A percentile compares a stretch with the other conserved stretches of the same genome.
Conservation (phyloP, 35 echinoderm and acorn worm genomes). For the Amphiura filiformis region DNA sequence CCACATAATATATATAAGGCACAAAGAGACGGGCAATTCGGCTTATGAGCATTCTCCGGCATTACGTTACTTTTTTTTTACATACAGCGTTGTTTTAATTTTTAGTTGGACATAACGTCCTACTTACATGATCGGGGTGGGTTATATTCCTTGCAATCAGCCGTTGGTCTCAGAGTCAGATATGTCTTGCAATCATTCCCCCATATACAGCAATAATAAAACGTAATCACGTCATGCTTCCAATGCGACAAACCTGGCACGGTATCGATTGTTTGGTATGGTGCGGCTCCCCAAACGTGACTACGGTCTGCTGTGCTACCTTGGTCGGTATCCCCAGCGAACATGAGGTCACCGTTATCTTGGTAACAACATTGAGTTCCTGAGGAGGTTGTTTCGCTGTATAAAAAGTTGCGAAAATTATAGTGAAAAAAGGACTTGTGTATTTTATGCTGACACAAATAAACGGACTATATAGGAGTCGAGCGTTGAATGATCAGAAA, state of each 20-base stretch:
- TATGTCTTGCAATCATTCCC: conserved; percentile 76
- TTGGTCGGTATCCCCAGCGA: conserved; percentile 69
- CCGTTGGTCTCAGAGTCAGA: conserved; percentile 67
- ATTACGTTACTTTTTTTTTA: too few relatives aligned
- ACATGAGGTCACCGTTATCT: conserved; percentile 68
- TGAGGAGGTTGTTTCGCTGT: not conserved
- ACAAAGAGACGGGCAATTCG: too few relatives aligned
- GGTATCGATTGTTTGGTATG: conserved; percentile 38
- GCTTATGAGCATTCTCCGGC: too few relatives aligned
- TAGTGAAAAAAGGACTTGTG: too few relatives aligned
- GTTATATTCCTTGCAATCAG: conserved; percentile 75
- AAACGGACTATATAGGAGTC: too few relatives aligned
- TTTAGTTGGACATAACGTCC: not conserved
- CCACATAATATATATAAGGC: too few relatives aligned
- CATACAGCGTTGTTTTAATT: too few relatives aligned
- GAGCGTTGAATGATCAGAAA: too few relatives aligned
- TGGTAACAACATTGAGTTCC: conserved; percentile 82
- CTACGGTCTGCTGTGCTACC: conserved; percentile 64
- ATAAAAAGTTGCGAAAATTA: too few relatives aligned
- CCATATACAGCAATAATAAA: conserved; percentile 86
- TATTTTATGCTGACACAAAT: too few relatives aligned
- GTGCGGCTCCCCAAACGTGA: conserved; percentile 46
- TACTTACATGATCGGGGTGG: conserved; percentile 53
- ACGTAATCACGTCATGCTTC: conserved; percentile 59
- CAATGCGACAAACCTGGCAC: conserved; percentile 64